Evolutionary conservation across 2,113 vertebrate species (phyloP), one percentile per base, ranked within the genome.

Genomic region (Varanus komodoensis): DNA sequence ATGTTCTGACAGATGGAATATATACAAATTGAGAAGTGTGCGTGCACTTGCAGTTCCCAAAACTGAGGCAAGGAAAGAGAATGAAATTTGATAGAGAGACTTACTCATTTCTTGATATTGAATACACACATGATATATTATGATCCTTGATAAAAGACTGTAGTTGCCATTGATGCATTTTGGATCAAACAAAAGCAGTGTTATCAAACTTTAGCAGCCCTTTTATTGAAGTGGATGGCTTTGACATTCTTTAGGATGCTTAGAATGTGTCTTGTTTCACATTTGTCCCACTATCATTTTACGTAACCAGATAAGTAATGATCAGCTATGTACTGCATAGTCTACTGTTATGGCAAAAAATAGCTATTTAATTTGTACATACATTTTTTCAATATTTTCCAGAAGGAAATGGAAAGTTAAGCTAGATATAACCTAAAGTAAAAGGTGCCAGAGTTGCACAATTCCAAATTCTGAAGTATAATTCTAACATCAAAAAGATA

Each of bases 1-100:
- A 29, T 27, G 79, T 87, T 80, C 86, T 79, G 61, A 68, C 61
- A 68, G 57, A 87, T 68, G 75, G 6, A n/a, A 87, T 68, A n/a
- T 68, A 68, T 38, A 38, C 68, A 67, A 27, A 80, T 80, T 68
- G 38, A 29, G 23, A 87, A 78, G 38, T 44, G 50, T 87, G 32
- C 77, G 23, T 77, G 34, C 78, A 87, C 52, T 50, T 79, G 8
- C 38, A 44, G 38, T 44, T 44, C 8, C 5, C 3, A 79, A 79
- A 34, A 77, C 25, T 48, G 38, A 78, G 67, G 27, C 71, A 27
- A 48, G 29, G 74, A 87, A 79, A 87, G 15, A 9, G 19, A 84
- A 79, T 32, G 17, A 50, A 79, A 80, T 12, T 68, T 71, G n/a
- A 68, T 32, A 12, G 44, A 79, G n/a, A 67, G 78, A 38, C 54